A percentile compares a stretch with the other conserved stretches of the same genome.
Evolutionary conservation across 2,113 vertebrate species (phyloP).

Genomic region (Lonchura striata): DNA sequence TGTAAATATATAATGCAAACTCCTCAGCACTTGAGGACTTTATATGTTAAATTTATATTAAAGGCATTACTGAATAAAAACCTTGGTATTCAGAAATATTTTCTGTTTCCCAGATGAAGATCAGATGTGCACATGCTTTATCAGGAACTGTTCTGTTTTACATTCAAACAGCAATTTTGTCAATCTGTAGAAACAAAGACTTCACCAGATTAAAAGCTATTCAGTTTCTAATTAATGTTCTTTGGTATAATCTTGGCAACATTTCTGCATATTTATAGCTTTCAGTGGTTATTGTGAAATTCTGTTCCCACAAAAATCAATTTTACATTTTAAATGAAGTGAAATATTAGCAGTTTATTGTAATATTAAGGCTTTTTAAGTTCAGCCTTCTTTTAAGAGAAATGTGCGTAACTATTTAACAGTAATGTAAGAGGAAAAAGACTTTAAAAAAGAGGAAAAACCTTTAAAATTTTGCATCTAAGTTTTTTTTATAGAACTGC

Average conservation of each 20-base stretch:
- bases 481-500: not conserved
- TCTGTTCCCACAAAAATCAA: not conserved
- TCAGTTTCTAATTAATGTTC: not conserved
- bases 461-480: not conserved
- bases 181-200: not conserved
- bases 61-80: not conserved
- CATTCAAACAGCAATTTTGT: not conserved
- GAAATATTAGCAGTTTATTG: not conserved
- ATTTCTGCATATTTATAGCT: not conserved
- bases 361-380: not conserved
- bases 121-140: not conserved
- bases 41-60: not conserved
- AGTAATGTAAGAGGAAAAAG: not conserved
- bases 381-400: not conserved
- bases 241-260: not conserved
- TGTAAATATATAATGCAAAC: not conserved
- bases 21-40: not conserved
- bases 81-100: not conserved
- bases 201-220: not conserved
- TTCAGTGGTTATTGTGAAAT: not conserved
- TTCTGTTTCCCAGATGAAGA: not conserved
- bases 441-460: not conserved
- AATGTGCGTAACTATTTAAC: not conserved
- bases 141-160: not conserved
- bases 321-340: not conserved